Conservation (phyloP, 2,888 invertebrate genomes). For the Escarpia spicata region DNA sequence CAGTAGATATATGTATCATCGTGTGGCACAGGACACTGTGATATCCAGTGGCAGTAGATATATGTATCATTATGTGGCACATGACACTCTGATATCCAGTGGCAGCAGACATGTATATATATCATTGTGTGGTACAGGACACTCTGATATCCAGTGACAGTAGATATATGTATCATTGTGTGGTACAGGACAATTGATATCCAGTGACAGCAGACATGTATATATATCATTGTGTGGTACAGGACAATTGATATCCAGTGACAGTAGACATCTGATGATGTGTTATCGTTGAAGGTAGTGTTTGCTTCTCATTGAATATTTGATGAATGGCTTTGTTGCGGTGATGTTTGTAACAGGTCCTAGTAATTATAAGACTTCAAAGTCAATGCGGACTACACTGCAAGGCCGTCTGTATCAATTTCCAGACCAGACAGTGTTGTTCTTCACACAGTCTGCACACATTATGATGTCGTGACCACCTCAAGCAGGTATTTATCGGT, state of each 20-base stretch:
- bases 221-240: too few species aligned
- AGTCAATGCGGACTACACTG: neutral
- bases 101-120: too few species aligned
- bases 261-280: neutral
- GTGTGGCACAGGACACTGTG: too few species aligned
- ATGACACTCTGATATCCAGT: too few species aligned
- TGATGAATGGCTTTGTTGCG: neutral
- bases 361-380: constrained; percentile 10
- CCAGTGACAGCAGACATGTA: too few species aligned
- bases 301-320: neutral
- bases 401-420: neutral
- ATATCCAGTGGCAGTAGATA: too few species aligned
- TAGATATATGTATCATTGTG: too few species aligned
- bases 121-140: too few species aligned
- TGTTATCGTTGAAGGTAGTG: neutral
- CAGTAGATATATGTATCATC: too few species aligned
- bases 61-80: too few species aligned
- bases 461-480: neutral
- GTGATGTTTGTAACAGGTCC: neutral
- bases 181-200: too few species aligned
- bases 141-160: too few species aligned
- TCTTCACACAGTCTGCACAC: neutral
- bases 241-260: neutral
- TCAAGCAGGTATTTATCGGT: neutral
- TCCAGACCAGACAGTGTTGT: neutral